phyloP scores from a whole-genome alignment of 2,113 vertebrate genomes.

The Ceyx melanurus region DNA sequence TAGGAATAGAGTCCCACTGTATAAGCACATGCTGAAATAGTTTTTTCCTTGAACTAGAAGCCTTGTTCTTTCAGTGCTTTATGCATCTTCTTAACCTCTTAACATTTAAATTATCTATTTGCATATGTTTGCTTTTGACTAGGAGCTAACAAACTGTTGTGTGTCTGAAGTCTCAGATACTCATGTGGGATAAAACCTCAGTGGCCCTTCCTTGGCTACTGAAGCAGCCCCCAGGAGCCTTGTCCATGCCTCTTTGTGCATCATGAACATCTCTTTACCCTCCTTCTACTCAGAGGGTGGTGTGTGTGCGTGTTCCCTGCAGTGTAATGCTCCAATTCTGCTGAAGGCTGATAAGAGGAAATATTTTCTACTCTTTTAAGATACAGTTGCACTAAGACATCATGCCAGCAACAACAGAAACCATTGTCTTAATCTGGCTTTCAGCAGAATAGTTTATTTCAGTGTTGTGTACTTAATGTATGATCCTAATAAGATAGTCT shows the following conservation, averaged over 20 bases:
- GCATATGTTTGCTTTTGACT: neutral
- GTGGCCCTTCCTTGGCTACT: neutral
- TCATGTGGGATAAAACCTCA: neutral
- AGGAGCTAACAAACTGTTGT: neutral
- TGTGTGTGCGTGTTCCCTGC: neutral
- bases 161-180: neutral
- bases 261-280: neutral
- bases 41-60: neutral
- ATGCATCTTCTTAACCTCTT: neutral
- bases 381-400: neutral
- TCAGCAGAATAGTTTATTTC: conserved; percentile 8
- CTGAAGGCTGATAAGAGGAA: neutral
- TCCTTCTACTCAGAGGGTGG: neutral
- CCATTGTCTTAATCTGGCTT: conserved; percentile 17
- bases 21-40: neutral
- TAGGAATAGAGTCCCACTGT: neutral
- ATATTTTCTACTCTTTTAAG: neutral
- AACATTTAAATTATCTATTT: neutral
- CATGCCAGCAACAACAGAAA: neutral
- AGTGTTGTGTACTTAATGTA: neutral
- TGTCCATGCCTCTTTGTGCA: neutral
- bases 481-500: neutral
- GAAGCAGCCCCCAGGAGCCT: neutral
- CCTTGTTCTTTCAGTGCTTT: neutral
- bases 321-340: neutral